Evolutionary conservation across 2,113 vertebrate genomes (phyloP), one percentile per base, ranked within the genome.

Genomic region (Mormyrus iriodes): DNA sequence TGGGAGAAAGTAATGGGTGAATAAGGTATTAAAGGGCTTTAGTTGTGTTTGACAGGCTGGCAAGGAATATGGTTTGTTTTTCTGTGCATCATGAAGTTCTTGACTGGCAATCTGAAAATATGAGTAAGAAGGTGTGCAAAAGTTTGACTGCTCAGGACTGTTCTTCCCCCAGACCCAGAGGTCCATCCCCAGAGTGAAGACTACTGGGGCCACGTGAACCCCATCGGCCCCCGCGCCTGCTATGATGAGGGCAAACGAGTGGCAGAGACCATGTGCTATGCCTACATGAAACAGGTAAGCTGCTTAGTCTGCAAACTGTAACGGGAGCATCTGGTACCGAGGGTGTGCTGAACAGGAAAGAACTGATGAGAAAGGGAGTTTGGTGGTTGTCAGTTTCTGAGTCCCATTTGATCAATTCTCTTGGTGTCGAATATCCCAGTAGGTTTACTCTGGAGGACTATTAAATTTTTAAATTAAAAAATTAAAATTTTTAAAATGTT

Each of bases 201-300:
- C 89, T 99, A 99, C 90, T 99, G 98, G 98, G 98, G 98, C 6
- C 98, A 99, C 0, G 98, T 99, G 88, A 99, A 99, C 92, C 98
- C 98, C 0, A 98, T 99, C 10, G 98, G 98, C 9, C 98, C 98
- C 10, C 96, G 98, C 82, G 98, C 98, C 6, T 99, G 98, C 93
- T 99, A 99, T 0, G 98, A 99, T n/a, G 98, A 99, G 93, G 98
- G 98, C 52, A 99, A 99, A 7, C 96, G 98, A 0, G 98, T 99
- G 3, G 98, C 98, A 0, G 98, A 99, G 95, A 99, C 98, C 4
- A 99, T 99, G 98, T 99, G 98, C 92, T 99, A 99, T 6, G 98
- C 98, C 76, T 99, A 99, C 93, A 99, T 99, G 98, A 99, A 99
- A 88, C 98, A 99, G 98, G 98, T 99, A 95, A 52, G 90, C 19